Evolutionary conservation across 2,113 vertebrate species (phyloP), one percentile per base, ranked within the genome.

Genomic region (Rhinolophus sinicus): DNA sequence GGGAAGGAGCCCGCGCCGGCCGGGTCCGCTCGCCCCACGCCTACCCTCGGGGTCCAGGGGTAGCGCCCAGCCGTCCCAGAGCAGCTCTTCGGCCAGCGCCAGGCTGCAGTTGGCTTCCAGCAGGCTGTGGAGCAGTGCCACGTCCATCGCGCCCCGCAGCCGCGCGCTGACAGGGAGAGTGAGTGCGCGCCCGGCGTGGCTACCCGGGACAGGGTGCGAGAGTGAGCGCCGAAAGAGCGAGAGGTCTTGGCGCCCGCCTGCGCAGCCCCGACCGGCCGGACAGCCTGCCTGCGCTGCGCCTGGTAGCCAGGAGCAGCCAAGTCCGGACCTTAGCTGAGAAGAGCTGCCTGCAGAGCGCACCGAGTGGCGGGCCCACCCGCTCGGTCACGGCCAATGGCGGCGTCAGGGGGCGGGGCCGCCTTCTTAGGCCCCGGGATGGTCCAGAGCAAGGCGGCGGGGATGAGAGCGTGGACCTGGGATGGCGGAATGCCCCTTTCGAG

Each of bases 101-200:
- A 99, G 98, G 98, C 99, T 99, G 98, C 99, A 99, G 98, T 99
- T 99, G 70, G 98, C 98, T 97, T 99, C 99, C 96, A 99, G 98
- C 98, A 99, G 92, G 96, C 99, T 99, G 87, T 99, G 99, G 65
- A 99, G 98, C 35, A 99, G 98, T 67, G 98, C 99, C 73, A 99
- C 99, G 98, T 99, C 99, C 98, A 98, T 98, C 19, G 96, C 86
- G 78, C 88, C 62, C 80, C 6, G 47, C 52, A 78, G 94, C 70
- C 35, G 88, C 60, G 89, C 80, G 86, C 35, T 6, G 19, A 4
- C 40, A 73, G 35, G 21, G 8, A 33, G 90, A 40, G 80, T 40
- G 84, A 70, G n/a, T 69, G 96, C 38, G 77, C 75, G 89, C 50
- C 67, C 44, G 2, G 75, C 11, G 80, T 12, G 90, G 76, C 95